Conservation (phyloP, 2,888 invertebrate species). For the Cenopis cana region DNA sequence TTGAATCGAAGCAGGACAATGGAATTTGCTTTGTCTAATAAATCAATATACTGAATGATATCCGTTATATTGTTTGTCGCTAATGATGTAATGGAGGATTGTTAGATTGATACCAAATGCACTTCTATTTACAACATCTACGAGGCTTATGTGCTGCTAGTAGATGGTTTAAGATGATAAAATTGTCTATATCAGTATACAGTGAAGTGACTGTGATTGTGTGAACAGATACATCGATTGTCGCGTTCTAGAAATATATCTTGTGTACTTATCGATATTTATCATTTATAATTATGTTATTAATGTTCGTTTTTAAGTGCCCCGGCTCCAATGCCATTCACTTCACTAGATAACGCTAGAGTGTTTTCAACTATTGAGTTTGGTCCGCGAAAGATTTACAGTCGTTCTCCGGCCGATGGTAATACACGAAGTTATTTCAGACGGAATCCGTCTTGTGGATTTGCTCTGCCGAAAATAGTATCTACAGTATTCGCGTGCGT, state of each 20-base stretch:
- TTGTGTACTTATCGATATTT: slow-evolving; percentile 30
- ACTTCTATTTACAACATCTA: background rate
- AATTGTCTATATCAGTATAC: background rate
- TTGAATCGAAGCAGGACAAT: slow-evolving; percentile 59
- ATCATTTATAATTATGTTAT: slow-evolving; percentile 49
- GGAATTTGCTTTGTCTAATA: slow-evolving; percentile 59
- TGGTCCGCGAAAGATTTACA: slow-evolving; percentile 75
- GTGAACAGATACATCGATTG: background rate
- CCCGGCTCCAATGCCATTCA: slow-evolving; percentile 53
- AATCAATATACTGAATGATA: slow-evolving; percentile 46
- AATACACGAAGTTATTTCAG: slow-evolving; percentile 78
- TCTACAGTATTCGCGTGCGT: slow-evolving; percentile 75
- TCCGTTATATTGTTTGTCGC: slow-evolving; percentile 22
- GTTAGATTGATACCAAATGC: slow-evolving; percentile 25
- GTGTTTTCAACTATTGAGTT: slow-evolving; percentile 76
- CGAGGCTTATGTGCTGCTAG: slow-evolving; percentile 6
- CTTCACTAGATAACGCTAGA: slow-evolving; percentile 60
- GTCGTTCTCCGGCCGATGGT: slow-evolving; percentile 65
- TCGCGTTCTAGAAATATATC: slow-evolving; percentile 20
- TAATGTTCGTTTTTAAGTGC: slow-evolving; percentile 55
- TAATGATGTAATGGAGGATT: slow-evolving; percentile 10
- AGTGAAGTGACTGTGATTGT: background rate
- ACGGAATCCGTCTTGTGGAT: slow-evolving; percentile 80
- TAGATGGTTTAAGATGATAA: background rate
- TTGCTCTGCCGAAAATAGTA: slow-evolving; percentile 79